Conservation (phyloP, 2,113 vertebrate genomes). For the Phalacrocorax aristotelis region DNA sequence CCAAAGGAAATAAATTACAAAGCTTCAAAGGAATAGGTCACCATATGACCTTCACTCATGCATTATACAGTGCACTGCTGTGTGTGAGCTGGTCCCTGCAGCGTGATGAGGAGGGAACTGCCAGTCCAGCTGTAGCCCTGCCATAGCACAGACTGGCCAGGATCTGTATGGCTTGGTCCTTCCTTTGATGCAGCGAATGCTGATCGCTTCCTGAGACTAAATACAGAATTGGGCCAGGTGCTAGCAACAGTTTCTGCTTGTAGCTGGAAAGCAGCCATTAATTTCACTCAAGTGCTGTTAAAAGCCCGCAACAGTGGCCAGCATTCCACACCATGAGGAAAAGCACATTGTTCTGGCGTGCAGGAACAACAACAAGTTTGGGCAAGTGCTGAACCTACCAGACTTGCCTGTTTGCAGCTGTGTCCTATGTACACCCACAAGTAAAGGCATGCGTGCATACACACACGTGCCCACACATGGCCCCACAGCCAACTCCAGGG, state of each 20-base stretch:
- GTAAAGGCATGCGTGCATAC: background rate
- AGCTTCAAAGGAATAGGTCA: background rate
- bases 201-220: background rate
- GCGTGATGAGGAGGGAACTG: background rate
- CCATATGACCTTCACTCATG: background rate
- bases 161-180: background rate
- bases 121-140: background rate
- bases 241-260: background rate
- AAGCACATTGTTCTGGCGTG: background rate
- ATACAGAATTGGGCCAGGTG: background rate
- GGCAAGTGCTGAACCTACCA: conserved; percentile 25
- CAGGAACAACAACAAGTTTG: background rate
- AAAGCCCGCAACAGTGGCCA: background rate
- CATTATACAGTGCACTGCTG: background rate
- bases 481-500: background rate
- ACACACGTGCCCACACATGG: background rate
- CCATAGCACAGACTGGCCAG: background rate
- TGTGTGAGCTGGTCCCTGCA: background rate
- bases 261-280: background rate
- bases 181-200: background rate
- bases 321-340: background rate
- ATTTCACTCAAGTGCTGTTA: conserved; percentile 4
- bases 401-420: conserved; percentile 10
- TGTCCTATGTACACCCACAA: background rate
- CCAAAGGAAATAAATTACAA: conserved; percentile 28